Evolutionary conservation across 2,888 invertebrate species (phyloP).

Genomic region (Epinotia demarniana): DNA sequence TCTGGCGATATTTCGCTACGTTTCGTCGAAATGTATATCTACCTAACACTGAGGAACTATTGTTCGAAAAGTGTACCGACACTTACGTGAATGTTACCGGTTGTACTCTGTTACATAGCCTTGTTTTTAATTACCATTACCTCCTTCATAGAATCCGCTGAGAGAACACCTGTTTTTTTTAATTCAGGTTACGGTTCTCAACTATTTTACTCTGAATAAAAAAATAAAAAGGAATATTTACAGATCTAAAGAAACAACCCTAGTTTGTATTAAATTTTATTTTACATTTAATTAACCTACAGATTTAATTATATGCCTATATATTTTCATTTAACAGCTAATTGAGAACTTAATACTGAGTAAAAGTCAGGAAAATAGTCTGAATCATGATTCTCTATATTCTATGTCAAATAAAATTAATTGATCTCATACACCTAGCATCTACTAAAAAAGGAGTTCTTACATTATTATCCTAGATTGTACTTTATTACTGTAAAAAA

Average conservation of each 20-base stretch:
- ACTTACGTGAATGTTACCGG: background rate
- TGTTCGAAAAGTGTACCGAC: background rate
- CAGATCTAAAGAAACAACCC: constrained; percentile 82
- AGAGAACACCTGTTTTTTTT: constrained; percentile 18
- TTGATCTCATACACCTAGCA: constrained; percentile 69
- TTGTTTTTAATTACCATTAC: background rate
- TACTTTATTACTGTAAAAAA: constrained; percentile 77
- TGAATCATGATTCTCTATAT: constrained; percentile 66
- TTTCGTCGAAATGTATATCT: background rate
- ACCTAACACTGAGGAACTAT: constrained; percentile 1
- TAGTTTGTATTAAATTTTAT: constrained; percentile 77
- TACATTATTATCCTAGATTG: constrained; percentile 78
- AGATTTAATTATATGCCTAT: constrained; percentile 72
- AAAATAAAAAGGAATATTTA: constrained; percentile 72
- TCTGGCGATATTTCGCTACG: background rate
- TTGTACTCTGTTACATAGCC: background rate
- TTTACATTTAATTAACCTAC: constrained; percentile 75
- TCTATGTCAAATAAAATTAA: constrained; percentile 65
- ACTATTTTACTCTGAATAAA: constrained; percentile 39
- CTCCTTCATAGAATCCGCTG: constrained; percentile 9
- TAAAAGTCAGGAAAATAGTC: constrained; percentile 68
- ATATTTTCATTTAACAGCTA: constrained; percentile 67
- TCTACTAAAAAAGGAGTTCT: constrained; percentile 68
- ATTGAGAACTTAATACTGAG: constrained; percentile 83
- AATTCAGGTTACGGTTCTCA: constrained; percentile 7